Evolutionary conservation across 2,888 invertebrate genomes (phyloP).

Genomic region (Heliconius sara): DNA sequence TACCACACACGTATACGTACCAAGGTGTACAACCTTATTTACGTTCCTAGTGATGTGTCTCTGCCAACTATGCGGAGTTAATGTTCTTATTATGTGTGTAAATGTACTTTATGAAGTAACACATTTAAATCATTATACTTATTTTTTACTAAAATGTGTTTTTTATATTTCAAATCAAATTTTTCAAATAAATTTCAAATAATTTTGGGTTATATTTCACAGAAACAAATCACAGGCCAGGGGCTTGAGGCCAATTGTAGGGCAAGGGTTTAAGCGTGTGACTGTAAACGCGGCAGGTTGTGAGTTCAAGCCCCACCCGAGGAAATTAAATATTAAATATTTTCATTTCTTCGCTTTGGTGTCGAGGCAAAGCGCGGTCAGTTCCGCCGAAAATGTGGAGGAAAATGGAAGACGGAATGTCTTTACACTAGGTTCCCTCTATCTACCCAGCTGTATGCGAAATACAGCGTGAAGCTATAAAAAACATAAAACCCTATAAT

Average conservation of each 20-base stretch:
- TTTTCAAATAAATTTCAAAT: no score
- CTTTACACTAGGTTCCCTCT: no score
- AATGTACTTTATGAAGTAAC: constrained; percentile 24
- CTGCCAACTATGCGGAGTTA: constrained; percentile 60
- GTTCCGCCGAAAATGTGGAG: no score
- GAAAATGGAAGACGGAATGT: no score
- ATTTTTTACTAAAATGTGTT: neutral
- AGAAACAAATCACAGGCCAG: neutral
- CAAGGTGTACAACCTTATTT: constrained; percentile 63
- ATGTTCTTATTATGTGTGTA: constrained; percentile 58
- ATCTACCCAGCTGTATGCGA: no score
- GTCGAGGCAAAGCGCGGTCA: no score
- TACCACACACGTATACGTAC: constrained; percentile 74
- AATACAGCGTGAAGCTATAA: neutral
- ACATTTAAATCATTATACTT: neutral
- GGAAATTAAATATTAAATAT: no score
- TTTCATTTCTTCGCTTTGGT: no score
- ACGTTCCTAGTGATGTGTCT: constrained; percentile 67
- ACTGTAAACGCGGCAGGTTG: no score
- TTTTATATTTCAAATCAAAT: neutral
- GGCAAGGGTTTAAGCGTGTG: no score
- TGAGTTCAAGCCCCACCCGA: no score
- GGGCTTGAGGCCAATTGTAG: no score
- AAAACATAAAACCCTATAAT: neutral
- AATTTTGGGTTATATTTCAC: neutral